Percentiles rank a stretch among this genome's conserved stretches.
Conservation (phyloP, 92 coral and sea anemone genomes). For the Scolanthus callimorphus region DNA sequence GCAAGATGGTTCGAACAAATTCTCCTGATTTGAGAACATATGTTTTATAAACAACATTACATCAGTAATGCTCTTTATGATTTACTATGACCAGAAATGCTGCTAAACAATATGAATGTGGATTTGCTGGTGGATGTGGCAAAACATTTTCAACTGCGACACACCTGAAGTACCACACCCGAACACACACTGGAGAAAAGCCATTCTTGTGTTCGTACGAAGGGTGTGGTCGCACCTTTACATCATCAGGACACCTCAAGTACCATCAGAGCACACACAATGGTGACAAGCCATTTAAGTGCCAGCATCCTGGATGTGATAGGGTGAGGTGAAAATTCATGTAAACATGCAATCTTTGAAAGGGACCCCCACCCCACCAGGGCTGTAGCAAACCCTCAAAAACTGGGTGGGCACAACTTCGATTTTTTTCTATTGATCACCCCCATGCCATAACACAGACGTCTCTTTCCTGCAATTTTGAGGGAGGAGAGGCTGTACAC, state of each 20-base stretch:
- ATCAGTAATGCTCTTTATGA: background rate
- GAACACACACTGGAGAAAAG: constrained; percentile 75
- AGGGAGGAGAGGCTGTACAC: too few species aligned
- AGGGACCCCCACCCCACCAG: too few species aligned
- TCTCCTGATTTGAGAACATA: too few species aligned
- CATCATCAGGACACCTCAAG: constrained; percentile 85
- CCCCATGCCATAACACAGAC: too few species aligned
- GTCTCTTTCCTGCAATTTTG: too few species aligned
- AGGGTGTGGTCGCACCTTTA: constrained; percentile 75
- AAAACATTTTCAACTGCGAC: constrained; percentile 55
- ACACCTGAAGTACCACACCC: constrained; percentile 50
- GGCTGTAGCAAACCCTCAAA: background rate
- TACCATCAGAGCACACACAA: constrained; percentile 85
- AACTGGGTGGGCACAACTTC: background rate
- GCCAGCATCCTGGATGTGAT: constrained; percentile 84
- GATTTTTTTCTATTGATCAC: too few species aligned
- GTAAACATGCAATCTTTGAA: too few species aligned
- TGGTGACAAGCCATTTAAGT: constrained; percentile 76
- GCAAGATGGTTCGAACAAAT: too few species aligned
- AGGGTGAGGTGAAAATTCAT: constrained; percentile 18
- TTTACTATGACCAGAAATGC: constrained; percentile 19
- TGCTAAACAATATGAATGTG: constrained; percentile 47
- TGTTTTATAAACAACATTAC: too few species aligned
- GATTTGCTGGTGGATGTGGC: constrained; percentile 52
- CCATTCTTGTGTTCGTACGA: constrained; percentile 62